Evolutionary conservation across 1,140 invertebrate genomes (phyloP).

Genomic region (Papilio aristodemus): DNA sequence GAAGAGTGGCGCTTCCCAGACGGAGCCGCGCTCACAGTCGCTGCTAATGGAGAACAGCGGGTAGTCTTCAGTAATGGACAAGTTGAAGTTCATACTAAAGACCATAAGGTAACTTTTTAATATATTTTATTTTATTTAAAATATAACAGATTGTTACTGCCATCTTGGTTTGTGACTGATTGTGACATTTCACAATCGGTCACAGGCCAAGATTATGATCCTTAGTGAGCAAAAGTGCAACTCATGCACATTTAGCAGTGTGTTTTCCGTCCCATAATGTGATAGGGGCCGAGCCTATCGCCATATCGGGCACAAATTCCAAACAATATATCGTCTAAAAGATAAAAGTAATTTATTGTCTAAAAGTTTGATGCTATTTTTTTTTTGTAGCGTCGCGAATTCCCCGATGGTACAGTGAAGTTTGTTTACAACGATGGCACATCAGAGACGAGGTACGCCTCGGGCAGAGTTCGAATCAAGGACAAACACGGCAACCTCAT

Average conservation of each 20-base stretch:
- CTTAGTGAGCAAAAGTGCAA: no score
- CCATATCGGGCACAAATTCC: no score
- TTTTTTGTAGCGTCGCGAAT: slow-evolving; percentile 87
- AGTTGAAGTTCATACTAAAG: slow-evolving; percentile 91
- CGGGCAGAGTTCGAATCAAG: slow-evolving; percentile 92
- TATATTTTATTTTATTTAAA: neutral
- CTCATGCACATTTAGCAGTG: no score
- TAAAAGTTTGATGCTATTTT: neutral
- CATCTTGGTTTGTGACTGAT: no score
- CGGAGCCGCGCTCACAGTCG: slow-evolving; percentile 84
- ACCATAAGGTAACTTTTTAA: slow-evolving; percentile 85
- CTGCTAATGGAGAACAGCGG: slow-evolving; percentile 84
- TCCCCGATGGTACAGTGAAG: slow-evolving; percentile 95
- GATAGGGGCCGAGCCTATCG: no score
- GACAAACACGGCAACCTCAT: slow-evolving; percentile 91
- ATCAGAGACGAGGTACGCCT: slow-evolving; percentile 93
- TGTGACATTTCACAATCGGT: no score
- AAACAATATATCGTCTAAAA: no score
- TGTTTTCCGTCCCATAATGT: no score
- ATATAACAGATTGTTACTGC: no score
- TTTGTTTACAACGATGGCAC: slow-evolving; percentile 92
- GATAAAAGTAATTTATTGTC: neutral
- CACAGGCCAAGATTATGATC: no score
- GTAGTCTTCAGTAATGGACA: slow-evolving; percentile 92
- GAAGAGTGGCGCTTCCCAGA: slow-evolving; percentile 88